These are phyloP conservation scores for Bombus huntii DNA, from an alignment of 1,140 invertebrate species.

Conservation along the genomic window DNA sequence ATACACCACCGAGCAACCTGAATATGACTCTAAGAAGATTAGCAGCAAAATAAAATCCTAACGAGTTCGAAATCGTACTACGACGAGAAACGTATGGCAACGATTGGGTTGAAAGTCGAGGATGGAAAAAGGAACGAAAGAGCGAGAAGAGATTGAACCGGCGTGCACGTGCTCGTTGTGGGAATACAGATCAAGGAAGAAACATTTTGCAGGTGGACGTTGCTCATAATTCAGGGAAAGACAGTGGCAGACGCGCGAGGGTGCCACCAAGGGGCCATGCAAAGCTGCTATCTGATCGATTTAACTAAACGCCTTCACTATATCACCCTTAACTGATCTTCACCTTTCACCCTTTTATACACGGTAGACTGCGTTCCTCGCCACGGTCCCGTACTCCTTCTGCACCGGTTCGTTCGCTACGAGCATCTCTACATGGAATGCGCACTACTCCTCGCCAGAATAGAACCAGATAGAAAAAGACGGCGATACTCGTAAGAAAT, in stretches of 20 bases:
- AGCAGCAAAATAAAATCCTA: background rate
- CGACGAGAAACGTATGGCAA: background rate
- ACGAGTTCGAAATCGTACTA: background rate
- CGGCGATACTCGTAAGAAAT: slow-evolving; percentile 22
- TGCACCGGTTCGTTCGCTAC: slow-evolving; percentile 3
- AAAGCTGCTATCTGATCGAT: slow-evolving; percentile 75
- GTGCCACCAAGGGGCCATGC: slow-evolving; percentile 60
- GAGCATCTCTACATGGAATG: background rate
- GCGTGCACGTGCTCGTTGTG: background rate
- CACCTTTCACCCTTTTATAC: slow-evolving; percentile 68
- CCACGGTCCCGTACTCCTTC: slow-evolving; percentile 43
- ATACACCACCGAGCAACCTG: background rate
- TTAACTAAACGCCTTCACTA: slow-evolving; percentile 73
- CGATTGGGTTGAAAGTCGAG: background rate
- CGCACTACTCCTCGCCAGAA: too few species aligned
- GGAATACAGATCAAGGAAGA: slow-evolving; percentile 50
- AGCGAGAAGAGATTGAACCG: background rate
- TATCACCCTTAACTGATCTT: slow-evolving; percentile 76
- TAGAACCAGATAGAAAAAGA: background rate
- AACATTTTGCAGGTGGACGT: slow-evolving; percentile 45
- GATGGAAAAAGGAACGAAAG: background rate
- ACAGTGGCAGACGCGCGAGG: slow-evolving; percentile 53
- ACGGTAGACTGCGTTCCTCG: slow-evolving; percentile 40
- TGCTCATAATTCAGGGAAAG: slow-evolving; percentile 68
- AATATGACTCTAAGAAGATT: background rate